Base-by-base conservation (phyloP, 2,888 invertebrate species). In the Drosophila mimetica region DNA sequence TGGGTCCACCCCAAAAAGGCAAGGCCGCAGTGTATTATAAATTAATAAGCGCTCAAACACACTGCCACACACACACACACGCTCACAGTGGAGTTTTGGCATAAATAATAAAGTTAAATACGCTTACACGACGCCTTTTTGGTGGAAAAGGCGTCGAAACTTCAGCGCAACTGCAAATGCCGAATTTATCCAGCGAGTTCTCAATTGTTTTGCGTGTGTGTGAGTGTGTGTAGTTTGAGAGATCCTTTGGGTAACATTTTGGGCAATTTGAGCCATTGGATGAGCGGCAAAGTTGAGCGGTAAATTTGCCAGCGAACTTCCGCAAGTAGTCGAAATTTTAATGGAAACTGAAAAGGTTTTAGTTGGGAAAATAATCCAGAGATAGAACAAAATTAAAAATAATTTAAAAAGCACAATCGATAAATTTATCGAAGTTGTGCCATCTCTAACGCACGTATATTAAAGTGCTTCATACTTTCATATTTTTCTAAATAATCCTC, bases 1-100 rank as follows among this genome's bases (percentile, higher is more conserved):
- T 63, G 7, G 50, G 69, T 63, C 70, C 75, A 67, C 16, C 44
- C 57, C 57, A 36, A 44, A 60, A 74, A 64, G 74, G 76, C 81
- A 86, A 77, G 87, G 87, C 86, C 83, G 79, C 75, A 81, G 86
- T 87, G 83, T 82, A 87, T 87, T 83, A 83, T 87, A 87, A 87
- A 83, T 87, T 87, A 87, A 83, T 83, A 85, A 83, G 86, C 86
- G 77, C 71, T 71, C 77, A 66, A 77, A 46, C 52, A 39, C 34
- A 48, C 50, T 46, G 25, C 11, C 44, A 16, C 30, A 37, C 25
- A 46, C 54, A 47, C 52, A 16, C 42, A 58, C 18, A n/a, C n/a
- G n/a, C 42, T n/a, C 42, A n/a, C 46, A 53, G 22, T 36, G 13
- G 47, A 59, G 63, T 71, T 66, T 77, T 37, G 79, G 86, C 87